A percentile compares a stretch with the other conserved stretches of the same genome.
Conservation (phyloP, 2,113 vertebrate genomes). For the Dipodomys merriami region DNA sequence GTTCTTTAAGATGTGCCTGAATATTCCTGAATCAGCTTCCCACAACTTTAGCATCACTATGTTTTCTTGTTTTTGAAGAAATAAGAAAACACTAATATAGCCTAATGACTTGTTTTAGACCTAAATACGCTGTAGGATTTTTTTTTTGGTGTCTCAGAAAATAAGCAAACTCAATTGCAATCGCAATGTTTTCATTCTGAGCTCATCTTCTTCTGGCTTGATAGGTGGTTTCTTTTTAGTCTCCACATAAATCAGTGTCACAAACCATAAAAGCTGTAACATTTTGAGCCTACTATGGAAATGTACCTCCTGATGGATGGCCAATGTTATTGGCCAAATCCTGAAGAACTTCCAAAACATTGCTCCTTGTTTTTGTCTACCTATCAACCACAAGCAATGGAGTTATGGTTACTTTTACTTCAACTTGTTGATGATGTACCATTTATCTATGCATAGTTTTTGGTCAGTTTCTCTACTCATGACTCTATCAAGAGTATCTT, state of each 20-base stretch:
- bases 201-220: neutral
- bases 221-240: constrained; percentile 48
- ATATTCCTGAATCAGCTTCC: too few species aligned
- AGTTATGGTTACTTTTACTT: constrained; percentile 46
- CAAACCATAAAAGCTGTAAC: constrained; percentile 59
- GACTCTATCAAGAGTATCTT: neutral
- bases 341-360: constrained; percentile 44
- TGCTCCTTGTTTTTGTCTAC: constrained; percentile 13
- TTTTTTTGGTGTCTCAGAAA: neutral
- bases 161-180: neutral
- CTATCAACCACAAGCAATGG: neutral
- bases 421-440: constrained; percentile 43
- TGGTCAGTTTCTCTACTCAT: constrained; percentile 49
- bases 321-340: constrained; percentile 71
- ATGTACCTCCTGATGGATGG: neutral
- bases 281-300: constrained; percentile 70
- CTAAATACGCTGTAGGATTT: neutral
- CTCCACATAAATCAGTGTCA: constrained; percentile 70
- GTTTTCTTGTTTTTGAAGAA: neutral
- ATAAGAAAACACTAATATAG: neutral
- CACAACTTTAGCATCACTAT: neutral
- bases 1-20: too few species aligned
- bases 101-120: neutral
- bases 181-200: neutral
- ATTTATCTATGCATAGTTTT: constrained; percentile 40